Conservation (phyloP, 2,113 vertebrate species). For the Limanda limanda region DNA sequence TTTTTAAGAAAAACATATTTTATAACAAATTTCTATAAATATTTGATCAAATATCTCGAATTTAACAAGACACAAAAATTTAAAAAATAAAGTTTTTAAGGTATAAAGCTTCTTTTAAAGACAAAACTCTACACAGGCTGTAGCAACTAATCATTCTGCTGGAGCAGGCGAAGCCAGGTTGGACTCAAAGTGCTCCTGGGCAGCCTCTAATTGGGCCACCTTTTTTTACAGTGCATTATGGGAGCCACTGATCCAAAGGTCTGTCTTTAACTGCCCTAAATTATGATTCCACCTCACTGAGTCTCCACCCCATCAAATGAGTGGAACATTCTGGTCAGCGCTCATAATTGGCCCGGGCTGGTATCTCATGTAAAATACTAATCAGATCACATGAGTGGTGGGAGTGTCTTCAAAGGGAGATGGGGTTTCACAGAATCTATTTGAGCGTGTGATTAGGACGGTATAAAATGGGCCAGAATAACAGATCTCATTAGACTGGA, state of each 20-base stretch:
- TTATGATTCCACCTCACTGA: constrained; percentile 75
- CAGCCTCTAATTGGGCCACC: constrained; percentile 74
- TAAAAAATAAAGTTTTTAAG: background rate
- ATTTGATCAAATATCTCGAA: background rate
- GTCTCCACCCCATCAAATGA: constrained; percentile 69
- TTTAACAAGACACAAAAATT: background rate
- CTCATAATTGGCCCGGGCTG: constrained; percentile 67
- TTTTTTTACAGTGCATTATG: constrained; percentile 60
- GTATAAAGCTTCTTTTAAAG: background rate
- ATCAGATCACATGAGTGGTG: constrained; percentile 72
- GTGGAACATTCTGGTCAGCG: constrained; percentile 74
- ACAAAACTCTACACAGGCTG: constrained; percentile 28
- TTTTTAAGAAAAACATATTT: constrained; percentile 1
- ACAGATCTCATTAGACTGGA: constrained; percentile 68
- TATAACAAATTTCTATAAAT: background rate
- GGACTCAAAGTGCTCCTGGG: constrained; percentile 50
- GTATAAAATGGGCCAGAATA: constrained; percentile 71
- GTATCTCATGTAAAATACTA: constrained; percentile 75
- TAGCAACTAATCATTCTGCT: constrained; percentile 45
- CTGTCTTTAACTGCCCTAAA: constrained; percentile 74
- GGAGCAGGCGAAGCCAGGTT: constrained; percentile 28
- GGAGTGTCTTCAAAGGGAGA: constrained; percentile 66
- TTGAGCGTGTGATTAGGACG: constrained; percentile 75
- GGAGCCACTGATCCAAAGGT: constrained; percentile 65
- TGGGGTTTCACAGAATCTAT: constrained; percentile 70